A percentile compares a stretch with the other conserved stretches of the same genome.
Conservation (phyloP, 2,888 invertebrate species). For the Atethmia centrago region DNA sequence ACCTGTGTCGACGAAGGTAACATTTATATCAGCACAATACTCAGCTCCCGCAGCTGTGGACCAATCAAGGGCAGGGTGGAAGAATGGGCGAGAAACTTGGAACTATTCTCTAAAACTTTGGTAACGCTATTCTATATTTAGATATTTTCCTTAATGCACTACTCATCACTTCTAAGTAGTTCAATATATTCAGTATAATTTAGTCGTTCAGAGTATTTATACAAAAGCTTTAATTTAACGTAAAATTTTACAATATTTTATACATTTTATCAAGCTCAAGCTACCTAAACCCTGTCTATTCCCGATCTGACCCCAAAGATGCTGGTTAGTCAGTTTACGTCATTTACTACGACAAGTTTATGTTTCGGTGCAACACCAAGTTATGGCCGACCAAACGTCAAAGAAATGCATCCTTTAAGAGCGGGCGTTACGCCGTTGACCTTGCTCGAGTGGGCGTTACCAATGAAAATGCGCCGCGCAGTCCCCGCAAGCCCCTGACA, state of each 20-base stretch:
- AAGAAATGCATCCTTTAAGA: background rate
- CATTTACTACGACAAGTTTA: background rate
- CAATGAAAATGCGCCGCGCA: too few relatives aligned
- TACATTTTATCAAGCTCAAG: background rate
- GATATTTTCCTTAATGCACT: background rate
- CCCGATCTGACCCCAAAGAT: background rate
- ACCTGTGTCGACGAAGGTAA: conserved; percentile 95
- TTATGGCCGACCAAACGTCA: background rate
- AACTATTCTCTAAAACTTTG: conserved; percentile 95
- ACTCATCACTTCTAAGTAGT: background rate
- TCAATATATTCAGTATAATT: background rate
- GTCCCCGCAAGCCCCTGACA: too few relatives aligned
- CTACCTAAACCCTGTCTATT: background rate
- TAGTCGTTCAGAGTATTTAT: background rate
- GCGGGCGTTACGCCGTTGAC: too few relatives aligned
- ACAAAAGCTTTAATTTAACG: background rate
- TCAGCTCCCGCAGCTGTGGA: conserved; percentile 96
- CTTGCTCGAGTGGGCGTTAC: too few relatives aligned
- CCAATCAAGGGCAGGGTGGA: conserved; percentile 95
- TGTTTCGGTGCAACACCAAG: background rate
- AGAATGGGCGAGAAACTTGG: conserved; percentile 94
- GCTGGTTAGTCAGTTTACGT: background rate
- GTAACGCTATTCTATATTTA: conserved; percentile 82
- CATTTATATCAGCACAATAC: conserved; percentile 96
- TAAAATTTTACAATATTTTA: background rate